Conservation (phyloP, 2,113 vertebrate genomes). For the Tragulus kanchil region DNA sequence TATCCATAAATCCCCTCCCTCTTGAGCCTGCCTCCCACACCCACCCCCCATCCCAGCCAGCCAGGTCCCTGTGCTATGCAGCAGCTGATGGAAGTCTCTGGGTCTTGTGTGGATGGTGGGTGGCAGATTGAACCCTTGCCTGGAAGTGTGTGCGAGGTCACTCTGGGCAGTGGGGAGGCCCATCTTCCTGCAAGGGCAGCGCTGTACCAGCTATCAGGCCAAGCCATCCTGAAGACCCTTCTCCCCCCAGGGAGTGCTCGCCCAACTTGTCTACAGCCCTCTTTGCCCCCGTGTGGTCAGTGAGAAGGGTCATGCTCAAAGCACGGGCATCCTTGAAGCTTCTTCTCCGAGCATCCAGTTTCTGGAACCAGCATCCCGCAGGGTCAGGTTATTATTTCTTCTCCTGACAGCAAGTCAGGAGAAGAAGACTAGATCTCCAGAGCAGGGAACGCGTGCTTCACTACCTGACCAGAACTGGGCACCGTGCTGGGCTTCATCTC, state of each 20-base stretch:
- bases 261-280: not conserved
- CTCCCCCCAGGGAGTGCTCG: rapidly evolving
- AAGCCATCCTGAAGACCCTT: not conserved
- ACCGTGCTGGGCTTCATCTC: rapidly evolving
- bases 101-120: rapidly evolving
- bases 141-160: rapidly evolving
- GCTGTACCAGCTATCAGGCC: not conserved
- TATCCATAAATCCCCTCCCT: not conserved
- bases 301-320: not conserved
- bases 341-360: not conserved
- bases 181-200: not conserved
- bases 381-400: not conserved
- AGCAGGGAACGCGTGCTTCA: rapidly evolving
- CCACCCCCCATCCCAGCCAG: not conserved
- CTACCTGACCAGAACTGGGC: rapidly evolving
- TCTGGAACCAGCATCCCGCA: not conserved
- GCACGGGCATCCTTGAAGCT: not conserved
- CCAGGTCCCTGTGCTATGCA: not conserved
- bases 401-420: not conserved
- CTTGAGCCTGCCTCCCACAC: not conserved
- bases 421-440: not conserved
- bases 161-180: not conserved
- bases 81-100: not conserved
- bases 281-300: not conserved
- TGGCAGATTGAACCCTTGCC: not conserved